Conservation (phyloP, 1,140 invertebrate species). For the Lordiphosa collinella region DNA sequence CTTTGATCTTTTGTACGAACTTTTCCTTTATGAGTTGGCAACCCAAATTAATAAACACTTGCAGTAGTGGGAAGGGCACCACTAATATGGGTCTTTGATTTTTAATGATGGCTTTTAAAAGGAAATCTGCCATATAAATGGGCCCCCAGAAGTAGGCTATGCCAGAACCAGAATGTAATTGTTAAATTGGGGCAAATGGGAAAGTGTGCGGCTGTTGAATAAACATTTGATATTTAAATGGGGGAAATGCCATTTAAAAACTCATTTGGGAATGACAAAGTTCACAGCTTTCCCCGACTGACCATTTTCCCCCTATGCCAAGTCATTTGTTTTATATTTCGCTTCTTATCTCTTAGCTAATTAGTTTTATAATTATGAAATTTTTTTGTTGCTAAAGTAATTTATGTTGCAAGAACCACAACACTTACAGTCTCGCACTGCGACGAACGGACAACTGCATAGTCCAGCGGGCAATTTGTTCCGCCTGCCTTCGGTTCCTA, state of each 20-base stretch:
- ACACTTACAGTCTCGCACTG: conserved; percentile 12
- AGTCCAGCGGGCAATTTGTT: conserved; percentile 69
- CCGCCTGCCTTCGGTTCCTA: conserved; percentile 46
- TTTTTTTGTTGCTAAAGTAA: conserved; percentile 28
- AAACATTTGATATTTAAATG: too few relatives aligned
- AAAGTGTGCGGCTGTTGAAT: too few relatives aligned
- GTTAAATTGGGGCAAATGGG: not conserved
- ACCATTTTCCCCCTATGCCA: not conserved
- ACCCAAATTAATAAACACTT: conserved; percentile 13
- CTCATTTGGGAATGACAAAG: too few relatives aligned
- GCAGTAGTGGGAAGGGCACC: not conserved
- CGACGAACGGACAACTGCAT: conserved; percentile 49
- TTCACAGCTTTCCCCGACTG: too few relatives aligned
- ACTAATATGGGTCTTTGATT: conserved; percentile 22
- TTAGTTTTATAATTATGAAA: conserved; percentile 69
- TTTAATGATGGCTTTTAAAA: conserved; percentile 27
- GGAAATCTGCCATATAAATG: too few relatives aligned
- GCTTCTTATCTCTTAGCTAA: conserved; percentile 64
- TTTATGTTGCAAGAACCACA: conserved; percentile 20
- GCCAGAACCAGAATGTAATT: not conserved
- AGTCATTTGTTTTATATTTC: conserved; percentile 44
- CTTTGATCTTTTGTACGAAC: conserved; percentile 27
- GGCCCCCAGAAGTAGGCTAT: not conserved
- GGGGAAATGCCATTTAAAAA: not conserved
- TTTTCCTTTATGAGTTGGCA: not conserved